These are phyloP conservation scores for Paramormyrops hopkinsi DNA, from an alignment of 2,797 vertebrate genomes.

Conservation along the genomic window DNA sequence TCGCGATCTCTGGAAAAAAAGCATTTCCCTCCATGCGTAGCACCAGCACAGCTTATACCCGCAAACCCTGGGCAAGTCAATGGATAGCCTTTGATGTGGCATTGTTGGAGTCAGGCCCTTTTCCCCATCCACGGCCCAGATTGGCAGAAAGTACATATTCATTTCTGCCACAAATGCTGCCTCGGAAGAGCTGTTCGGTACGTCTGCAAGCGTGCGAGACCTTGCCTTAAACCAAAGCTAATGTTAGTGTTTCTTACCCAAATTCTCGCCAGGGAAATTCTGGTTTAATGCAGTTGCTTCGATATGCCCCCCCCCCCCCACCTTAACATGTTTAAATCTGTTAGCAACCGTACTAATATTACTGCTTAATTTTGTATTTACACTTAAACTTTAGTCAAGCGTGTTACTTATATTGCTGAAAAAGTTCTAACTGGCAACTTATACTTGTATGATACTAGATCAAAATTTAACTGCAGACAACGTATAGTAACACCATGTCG, in stretches of 20 bases:
- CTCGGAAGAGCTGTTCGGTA: neutral
- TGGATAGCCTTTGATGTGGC: constrained; percentile 1
- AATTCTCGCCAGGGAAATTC: neutral
- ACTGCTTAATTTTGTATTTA: neutral
- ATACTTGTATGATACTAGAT: neutral
- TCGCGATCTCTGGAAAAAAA: neutral
- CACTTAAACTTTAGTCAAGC: neutral
- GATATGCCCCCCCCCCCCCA: neutral
- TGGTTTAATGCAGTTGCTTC: neutral
- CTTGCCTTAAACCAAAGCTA: neutral
- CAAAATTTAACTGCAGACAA: neutral
- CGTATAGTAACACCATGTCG: neutral
- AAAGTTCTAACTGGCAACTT: neutral
- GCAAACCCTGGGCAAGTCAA: neutral
- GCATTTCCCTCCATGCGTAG: neutral
- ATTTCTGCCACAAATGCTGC: neutral
- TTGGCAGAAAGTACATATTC: neutral
- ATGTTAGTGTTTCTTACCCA: neutral
- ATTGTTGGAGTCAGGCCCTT: neutral
- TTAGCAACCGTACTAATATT: neutral
- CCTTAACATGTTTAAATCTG: neutral
- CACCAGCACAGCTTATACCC: neutral
- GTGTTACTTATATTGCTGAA: neutral
- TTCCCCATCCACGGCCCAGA: neutral
- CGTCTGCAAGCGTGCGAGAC: neutral